Evolutionary conservation across 2,113 vertebrate species (phyloP), one percentile per base, ranked within the genome.

Genomic region (Raja brachyura): DNA sequence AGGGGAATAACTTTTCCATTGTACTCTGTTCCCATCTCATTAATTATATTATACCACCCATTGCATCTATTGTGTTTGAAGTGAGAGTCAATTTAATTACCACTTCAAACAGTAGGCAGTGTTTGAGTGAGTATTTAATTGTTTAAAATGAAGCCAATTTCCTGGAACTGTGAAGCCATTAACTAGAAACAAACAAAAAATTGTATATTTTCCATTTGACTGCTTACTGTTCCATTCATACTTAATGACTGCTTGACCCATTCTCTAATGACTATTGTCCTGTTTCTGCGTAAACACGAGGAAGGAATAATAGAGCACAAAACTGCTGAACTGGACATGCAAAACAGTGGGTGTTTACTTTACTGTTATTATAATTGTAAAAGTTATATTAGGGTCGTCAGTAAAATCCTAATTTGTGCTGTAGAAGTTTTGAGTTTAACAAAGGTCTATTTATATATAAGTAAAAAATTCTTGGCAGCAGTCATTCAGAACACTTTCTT

Each of bases 371-470:
- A 74, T 73, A 73, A 73, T 54, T 74, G 68, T 92, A 73, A 92
- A 92, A 74, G 8, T 92, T 39, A 92, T 92, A 54, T 25, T 28
- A 1, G 8, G 31, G 56, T 39, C 39, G 31, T 73, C 66, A 73
- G 22, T 18, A 25, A 92, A 48, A 92, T 92, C 33, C 68, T 73
- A 54, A 70, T 92, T 92, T 92, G 33, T 70, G 22, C 33, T 28
- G 31, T 54, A 48, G 9, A 73, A 92, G 90, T 92, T 73, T 73
- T 92, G 73, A 73, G 88, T 74, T 92, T 92, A 92, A 92, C 90
- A 92, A 92, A 92, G 90, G 90, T 92, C 68, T 74, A 92, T 92
- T 92, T 92, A 92, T 92, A 74, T 39, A 92, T 74, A 92, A 74
- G 33, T 28, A 63, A 54, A 92, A 92, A 90, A 74, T 11, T 48